Percentiles rank a stretch among this genome's conserved stretches.
Conservation (phyloP, 2,888 invertebrate species). For the Tuta absoluta region DNA sequence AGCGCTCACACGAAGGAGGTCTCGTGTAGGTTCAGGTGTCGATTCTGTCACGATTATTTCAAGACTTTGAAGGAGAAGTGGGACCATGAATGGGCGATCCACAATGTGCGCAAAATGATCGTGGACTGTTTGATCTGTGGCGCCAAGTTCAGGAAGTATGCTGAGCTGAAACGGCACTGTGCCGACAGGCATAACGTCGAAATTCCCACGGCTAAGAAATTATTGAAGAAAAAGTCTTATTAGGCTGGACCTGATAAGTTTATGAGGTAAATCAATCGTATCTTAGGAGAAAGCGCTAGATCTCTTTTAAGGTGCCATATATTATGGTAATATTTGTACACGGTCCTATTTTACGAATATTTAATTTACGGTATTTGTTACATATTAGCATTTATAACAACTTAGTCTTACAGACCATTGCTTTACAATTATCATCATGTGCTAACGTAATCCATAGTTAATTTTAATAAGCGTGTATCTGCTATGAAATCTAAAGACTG, state of each 20-base stretch:
- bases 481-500: neutral
- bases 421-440: neutral
- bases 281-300: neutral
- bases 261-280: no score
- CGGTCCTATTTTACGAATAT: neutral
- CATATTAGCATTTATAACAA: neutral
- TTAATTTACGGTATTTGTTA: neutral
- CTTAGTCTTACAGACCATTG: neutral
- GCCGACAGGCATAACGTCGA: conserved; percentile 49
- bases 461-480: neutral
- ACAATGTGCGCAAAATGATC: conserved; percentile 68
- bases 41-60: conserved; percentile 59
- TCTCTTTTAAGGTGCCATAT: neutral
- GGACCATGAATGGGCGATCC: conserved; percentile 74
- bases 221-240: conserved; percentile 41
- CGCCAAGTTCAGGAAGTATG: conserved; percentile 68
- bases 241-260: neutral
- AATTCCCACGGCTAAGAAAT: conserved; percentile 58
- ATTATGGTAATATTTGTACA: neutral
- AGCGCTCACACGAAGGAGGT: conserved; percentile 54
- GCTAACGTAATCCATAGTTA: neutral
- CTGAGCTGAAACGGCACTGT: conserved; percentile 66
- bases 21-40: conserved; percentile 54
- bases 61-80: conserved; percentile 67
- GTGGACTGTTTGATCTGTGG: conserved; percentile 68